Percentiles rank a stretch among this genome's conserved stretches.
Conservation (phyloP, 1,140 invertebrate species). For the Neodiprion pinetum region DNA sequence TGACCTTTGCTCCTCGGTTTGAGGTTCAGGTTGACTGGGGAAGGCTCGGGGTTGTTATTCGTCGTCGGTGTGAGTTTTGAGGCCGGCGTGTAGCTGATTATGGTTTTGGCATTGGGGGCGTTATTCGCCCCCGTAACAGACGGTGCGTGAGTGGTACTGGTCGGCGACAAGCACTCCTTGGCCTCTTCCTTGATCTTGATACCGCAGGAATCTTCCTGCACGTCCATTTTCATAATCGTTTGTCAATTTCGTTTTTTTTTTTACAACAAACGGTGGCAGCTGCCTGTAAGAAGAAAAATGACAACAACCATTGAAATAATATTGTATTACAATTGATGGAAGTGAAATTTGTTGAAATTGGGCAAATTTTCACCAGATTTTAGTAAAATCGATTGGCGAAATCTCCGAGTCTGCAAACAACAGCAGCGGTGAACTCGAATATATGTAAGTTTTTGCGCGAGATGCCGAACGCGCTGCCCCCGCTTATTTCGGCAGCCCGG, state of each 20-base stretch:
- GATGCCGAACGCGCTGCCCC: background rate
- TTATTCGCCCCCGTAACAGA: constrained; percentile 23
- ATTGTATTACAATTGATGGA: too few species aligned
- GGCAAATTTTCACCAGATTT: too few species aligned
- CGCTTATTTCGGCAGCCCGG: background rate
- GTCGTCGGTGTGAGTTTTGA: constrained; percentile 23
- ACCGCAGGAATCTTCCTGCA: constrained; percentile 40
- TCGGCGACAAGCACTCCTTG: constrained; percentile 44
- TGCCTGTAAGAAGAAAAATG: background rate
- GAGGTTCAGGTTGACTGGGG: constrained; percentile 45
- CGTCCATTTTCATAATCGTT: constrained; percentile 56
- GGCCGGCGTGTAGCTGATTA: constrained; percentile 15
- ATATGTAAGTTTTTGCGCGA: too few species aligned
- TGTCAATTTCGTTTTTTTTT: background rate
- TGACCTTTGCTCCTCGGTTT: constrained; percentile 48
- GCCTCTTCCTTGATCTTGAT: constrained; percentile 59
- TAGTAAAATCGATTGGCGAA: too few species aligned
- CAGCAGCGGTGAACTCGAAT: too few species aligned
- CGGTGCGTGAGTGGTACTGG: constrained; percentile 27
- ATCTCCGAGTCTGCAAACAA: too few species aligned
- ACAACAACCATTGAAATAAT: too few species aligned
- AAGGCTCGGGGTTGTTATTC: constrained; percentile 34
- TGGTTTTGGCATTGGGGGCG: constrained; percentile 1
- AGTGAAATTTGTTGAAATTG: too few species aligned
- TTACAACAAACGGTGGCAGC: background rate